Conservation (phyloP, 2,113 vertebrate species). For the Epinephelus cyanopodus region DNA sequence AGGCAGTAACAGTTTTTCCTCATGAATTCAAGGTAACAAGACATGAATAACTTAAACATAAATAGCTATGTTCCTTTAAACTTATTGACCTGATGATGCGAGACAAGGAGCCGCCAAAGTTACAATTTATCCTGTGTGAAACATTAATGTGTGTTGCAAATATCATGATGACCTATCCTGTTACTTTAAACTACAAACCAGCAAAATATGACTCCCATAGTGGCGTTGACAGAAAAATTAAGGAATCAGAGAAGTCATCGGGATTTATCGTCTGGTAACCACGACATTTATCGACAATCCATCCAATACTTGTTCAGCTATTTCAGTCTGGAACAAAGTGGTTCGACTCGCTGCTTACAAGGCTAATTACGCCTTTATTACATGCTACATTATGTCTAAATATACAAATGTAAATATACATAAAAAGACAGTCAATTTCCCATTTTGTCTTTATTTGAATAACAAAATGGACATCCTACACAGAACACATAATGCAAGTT, state of each 20-base stretch:
- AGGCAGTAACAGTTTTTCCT: too few species aligned
- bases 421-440: conserved; percentile 4
- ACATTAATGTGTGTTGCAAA: not conserved
- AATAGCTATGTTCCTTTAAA: not conserved
- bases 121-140: not conserved
- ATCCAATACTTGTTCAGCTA: not conserved
- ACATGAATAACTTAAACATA: too few species aligned
- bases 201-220: not conserved
- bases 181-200: not conserved
- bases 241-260: not conserved
- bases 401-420: too few species aligned
- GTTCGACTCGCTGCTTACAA: not conserved
- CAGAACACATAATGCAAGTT: conserved; percentile 77
- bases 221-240: not conserved
- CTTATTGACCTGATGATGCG: not conserved
- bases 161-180: not conserved
- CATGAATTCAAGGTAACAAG: too few species aligned
- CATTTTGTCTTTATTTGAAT: conserved; percentile 79
- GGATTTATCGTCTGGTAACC: not conserved
- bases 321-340: not conserved
- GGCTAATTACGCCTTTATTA: not conserved
- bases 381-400: too few species aligned
- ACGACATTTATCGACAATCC: not conserved
- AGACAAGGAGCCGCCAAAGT: too few species aligned
- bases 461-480: conserved; percentile 83